Conservation (phyloP, 2,113 vertebrate species). For the Polypterus senegalus region DNA sequence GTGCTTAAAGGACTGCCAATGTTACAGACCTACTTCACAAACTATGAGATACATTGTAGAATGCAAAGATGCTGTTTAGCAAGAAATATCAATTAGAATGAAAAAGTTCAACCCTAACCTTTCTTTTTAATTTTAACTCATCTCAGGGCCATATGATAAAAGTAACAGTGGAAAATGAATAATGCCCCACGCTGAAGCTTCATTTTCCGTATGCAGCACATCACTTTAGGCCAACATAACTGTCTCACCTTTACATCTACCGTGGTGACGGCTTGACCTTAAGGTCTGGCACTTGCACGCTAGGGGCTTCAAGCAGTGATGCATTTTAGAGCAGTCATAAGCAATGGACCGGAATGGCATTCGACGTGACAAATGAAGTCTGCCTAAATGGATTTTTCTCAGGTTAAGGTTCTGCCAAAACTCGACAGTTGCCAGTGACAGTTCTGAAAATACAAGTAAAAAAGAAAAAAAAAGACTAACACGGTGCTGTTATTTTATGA, state of each 20-base stretch:
- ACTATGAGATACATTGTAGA: too few relatives aligned
- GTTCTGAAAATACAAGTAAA: too few relatives aligned
- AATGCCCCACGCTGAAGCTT: background rate
- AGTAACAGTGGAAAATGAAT: background rate
- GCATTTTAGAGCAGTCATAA: background rate
- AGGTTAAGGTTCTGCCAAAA: background rate
- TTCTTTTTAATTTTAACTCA: too few relatives aligned
- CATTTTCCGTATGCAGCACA: background rate
- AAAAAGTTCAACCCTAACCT: too few relatives aligned
- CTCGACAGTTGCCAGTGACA: too few relatives aligned
- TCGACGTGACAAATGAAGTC: background rate
- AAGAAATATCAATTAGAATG: too few relatives aligned
- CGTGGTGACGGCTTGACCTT: background rate
- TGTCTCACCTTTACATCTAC: background rate
- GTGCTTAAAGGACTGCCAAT: too few relatives aligned
- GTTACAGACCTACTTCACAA: too few relatives aligned
- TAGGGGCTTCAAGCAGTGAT: background rate
- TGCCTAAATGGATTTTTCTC: background rate
- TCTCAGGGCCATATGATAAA: too few relatives aligned
- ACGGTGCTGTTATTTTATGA: too few relatives aligned
- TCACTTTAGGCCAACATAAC: background rate
- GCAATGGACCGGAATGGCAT: conserved; percentile 1
- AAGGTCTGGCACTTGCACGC: background rate
- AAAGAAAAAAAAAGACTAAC: too few relatives aligned
- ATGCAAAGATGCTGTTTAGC: too few relatives aligned